Conservation (phyloP, 2,888 invertebrate genomes). For the Perizoma affinitatum region DNA sequence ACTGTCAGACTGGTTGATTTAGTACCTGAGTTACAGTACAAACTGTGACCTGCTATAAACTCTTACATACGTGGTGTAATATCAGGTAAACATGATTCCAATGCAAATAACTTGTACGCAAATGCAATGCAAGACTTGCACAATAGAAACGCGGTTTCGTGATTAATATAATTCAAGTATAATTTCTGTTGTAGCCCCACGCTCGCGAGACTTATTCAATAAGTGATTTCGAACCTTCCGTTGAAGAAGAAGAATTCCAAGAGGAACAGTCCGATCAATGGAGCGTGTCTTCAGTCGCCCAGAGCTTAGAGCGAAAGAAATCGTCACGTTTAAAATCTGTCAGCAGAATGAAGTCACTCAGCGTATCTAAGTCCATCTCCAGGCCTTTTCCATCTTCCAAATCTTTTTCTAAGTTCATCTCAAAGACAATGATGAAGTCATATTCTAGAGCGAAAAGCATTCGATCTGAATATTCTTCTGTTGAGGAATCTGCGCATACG, state of each 20-base stretch:
- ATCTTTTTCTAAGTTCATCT: conserved; percentile 51
- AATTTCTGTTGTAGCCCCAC: conserved; percentile 8
- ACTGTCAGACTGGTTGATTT: too few relatives aligned
- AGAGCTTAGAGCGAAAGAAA: conserved; percentile 40
- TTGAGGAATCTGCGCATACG: conserved; percentile 39
- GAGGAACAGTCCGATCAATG: conserved; percentile 57
- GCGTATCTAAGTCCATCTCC: conserved; percentile 39
- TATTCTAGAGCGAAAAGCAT: conserved; percentile 37
- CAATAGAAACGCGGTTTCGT: too few relatives aligned
- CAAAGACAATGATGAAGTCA: conserved; percentile 47
- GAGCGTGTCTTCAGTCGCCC: conserved; percentile 48
- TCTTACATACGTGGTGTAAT: too few relatives aligned
- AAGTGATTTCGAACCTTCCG: conserved; percentile 48
- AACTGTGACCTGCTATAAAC: too few relatives aligned
- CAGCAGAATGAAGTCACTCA: conserved; percentile 46
- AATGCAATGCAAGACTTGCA: too few relatives aligned
- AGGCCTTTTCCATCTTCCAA: conserved; percentile 43
- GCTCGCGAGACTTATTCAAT: conserved; percentile 38
- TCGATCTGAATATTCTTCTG: conserved; percentile 29
- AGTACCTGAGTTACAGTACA: too few relatives aligned
- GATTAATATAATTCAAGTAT: not conserved
- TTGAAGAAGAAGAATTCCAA: conserved; percentile 34
- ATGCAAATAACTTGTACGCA: too few relatives aligned
- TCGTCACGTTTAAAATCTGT: conserved; percentile 44
- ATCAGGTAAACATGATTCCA: too few relatives aligned